phyloP scores from a whole-genome alignment of 2,113 vertebrate genomes.

The Pedionomus torquatus region DNA sequence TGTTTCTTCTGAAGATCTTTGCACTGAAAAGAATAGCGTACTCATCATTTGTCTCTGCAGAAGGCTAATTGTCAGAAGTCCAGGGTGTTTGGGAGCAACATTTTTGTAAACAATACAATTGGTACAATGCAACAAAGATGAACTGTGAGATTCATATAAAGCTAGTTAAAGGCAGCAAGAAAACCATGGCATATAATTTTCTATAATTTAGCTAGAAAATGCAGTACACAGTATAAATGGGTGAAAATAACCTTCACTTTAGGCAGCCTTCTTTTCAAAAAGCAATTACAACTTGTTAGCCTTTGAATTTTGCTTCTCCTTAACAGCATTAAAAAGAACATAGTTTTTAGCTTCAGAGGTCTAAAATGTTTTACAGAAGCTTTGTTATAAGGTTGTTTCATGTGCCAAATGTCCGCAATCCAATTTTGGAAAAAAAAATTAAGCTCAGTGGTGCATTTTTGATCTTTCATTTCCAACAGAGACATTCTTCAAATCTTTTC shows the following conservation, averaged over 20 bases:
- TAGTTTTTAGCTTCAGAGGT: conserved; percentile 10
- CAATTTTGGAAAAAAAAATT: background rate
- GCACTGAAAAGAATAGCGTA: background rate
- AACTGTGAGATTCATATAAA: background rate
- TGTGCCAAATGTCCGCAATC: background rate
- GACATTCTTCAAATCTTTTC: background rate
- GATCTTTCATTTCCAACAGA: conserved; percentile 23
- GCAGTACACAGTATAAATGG: conserved; percentile 9
- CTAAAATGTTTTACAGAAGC: conserved; percentile 27
- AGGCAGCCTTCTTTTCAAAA: conserved; percentile 29
- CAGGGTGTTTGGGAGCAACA: background rate
- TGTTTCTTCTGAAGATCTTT: background rate
- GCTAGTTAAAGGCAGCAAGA: background rate
- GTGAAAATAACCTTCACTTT: conserved; percentile 39
- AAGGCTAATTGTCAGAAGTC: background rate
- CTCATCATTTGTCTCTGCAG: background rate
- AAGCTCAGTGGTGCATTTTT: background rate
- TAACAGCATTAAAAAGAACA: conserved; percentile 13
- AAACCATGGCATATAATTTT: conserved; percentile 28
- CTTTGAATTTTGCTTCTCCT: conserved; percentile 34
- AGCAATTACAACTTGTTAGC: conserved; percentile 24
- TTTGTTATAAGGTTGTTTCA: conserved; percentile 13
- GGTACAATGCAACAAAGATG: background rate
- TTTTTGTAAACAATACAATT: background rate
- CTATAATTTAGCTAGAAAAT: conserved; percentile 46